phyloP scores from a whole-genome alignment of 2,113 vertebrate genomes.

The Typhlomys cinereus region DNA sequence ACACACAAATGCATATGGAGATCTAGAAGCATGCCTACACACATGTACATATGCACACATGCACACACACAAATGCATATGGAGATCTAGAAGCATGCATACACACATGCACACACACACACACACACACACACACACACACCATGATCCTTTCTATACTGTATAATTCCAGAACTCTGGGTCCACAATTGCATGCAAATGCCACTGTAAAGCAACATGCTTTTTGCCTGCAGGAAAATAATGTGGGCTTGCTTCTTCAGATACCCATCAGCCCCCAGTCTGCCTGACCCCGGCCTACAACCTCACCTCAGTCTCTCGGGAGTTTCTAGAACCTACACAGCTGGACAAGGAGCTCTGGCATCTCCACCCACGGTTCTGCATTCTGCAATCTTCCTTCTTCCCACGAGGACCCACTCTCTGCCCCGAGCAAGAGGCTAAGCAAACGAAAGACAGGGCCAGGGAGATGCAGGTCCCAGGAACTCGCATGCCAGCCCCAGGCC shows the following conservation, averaged over 20 bases:
- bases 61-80: too few relatives aligned
- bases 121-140: too few relatives aligned
- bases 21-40: too few relatives aligned
- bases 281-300: not conserved
- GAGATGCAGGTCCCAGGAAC: not conserved
- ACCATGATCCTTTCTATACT: too few relatives aligned
- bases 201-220: not conserved
- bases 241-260: rapidly evolving
- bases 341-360: not conserved
- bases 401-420: constrained; percentile 39
- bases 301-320: not conserved
- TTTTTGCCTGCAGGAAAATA: not conserved
- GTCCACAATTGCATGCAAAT: too few relatives aligned
- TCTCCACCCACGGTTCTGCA: not conserved
- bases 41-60: too few relatives aligned
- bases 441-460: constrained; percentile 21
- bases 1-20: too few relatives aligned
- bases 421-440: constrained; percentile 36
- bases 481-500: not conserved
- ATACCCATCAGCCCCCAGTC: not conserved
- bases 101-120: too few relatives aligned
- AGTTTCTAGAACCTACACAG: not conserved
- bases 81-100: too few relatives aligned
- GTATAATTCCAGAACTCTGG: not conserved
- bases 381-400: not conserved